Percentiles rank a stretch among this genome's conserved stretches.
phyloP scores from a whole-genome alignment of 2,888 invertebrate genomes.

The Strigamia crassipes region DNA sequence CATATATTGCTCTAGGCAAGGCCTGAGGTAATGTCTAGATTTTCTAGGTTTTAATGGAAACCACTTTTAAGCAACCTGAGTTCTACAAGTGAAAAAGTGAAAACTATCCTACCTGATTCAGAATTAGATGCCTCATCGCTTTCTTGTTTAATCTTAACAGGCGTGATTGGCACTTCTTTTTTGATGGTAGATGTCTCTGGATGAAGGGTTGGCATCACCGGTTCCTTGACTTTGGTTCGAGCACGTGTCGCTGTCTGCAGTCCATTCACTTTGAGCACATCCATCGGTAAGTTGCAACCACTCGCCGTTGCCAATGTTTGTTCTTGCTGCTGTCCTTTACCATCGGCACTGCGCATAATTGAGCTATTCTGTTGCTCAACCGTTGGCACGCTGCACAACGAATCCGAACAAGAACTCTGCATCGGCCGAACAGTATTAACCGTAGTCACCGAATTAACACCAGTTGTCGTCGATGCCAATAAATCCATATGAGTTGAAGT shows the following conservation, averaged over 20 bases:
- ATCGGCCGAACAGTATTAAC: background rate
- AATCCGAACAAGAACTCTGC: background rate
- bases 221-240: background rate
- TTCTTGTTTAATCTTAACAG: constrained; percentile 30
- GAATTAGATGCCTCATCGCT: constrained; percentile 44
- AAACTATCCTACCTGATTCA: constrained; percentile 41
- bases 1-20: too few relatives aligned
- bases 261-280: constrained; percentile 28
- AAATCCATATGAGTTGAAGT: background rate
- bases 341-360: background rate
- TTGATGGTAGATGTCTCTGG: background rate
- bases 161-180: background rate
- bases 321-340: background rate
- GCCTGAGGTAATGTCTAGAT: too few relatives aligned
- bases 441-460: background rate
- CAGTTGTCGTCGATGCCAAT: background rate
- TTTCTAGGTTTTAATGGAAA: too few relatives aligned
- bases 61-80: too few relatives aligned
- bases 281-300: background rate
- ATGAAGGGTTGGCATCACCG: constrained; percentile 7
- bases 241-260: background rate
- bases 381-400: background rate
- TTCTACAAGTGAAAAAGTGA: too few relatives aligned
- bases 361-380: background rate
- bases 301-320: background rate